Base-by-base conservation (phyloP, 2,888 invertebrate genomes). In the Chaetogeoica ovagalla region DNA sequence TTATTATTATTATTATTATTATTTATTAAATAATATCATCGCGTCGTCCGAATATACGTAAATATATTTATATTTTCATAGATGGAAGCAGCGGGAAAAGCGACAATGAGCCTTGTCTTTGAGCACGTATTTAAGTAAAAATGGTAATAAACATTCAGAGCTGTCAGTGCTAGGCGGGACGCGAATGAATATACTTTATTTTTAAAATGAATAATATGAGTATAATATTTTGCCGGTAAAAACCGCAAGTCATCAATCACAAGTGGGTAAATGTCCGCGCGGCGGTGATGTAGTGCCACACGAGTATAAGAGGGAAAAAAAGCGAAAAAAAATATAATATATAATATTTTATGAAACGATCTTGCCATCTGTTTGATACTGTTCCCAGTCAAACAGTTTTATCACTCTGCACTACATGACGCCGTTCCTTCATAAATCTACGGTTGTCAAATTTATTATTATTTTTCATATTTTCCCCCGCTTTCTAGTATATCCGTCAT, bases 181-280 rank as follows among this genome's bases (percentile, higher is more conserved):
- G 9, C 37, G 62, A 57, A 71, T 71, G 63, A 79, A 63, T 71
- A 71, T 79, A 70, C 71, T 55, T 79, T 71, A 71, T 71, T 79
- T 71, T 79, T 37, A 71, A 71, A 71, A 43, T 71, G 70, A 79
- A 79, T 79, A 71, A 70, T 71, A 70, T 4, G 30, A 30, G 30
- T 30, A 30, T 30, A 30, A 30, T 79, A 57, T 63, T 30, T 48
- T 11, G 48, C 48, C 48, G 48, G 79, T 43, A 30, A 68, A 59
- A 75, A 70, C 79, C 79, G 79, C 70, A 48, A 70, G 71, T 79
- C 79, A 79, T 79, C 79, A 71, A 79, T 79, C 79, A 79, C 70
- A 55, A 62, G 71, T 23, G 70, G 55, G 77, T 70, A 62, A 69
- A 69, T 60, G 37, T 55, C 57, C 7, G 8, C n/a, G 57, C 30